phyloP scores from a whole-genome alignment of 2,888 invertebrate genomes.

The Terebella lapidaria region DNA sequence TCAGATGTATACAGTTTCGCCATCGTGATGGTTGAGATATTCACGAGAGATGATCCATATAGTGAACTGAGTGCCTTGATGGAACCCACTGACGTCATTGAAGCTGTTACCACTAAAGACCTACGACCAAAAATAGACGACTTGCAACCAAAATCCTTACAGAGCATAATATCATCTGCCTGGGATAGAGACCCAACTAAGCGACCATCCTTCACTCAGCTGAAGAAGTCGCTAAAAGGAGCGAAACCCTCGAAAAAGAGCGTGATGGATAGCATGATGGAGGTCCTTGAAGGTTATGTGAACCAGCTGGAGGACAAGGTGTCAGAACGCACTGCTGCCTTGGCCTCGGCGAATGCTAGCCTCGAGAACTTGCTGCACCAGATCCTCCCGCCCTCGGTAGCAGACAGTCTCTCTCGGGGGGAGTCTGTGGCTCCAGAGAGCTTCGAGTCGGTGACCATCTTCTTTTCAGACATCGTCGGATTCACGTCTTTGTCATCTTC shows the following conservation, averaged over 20 bases:
- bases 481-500: slow-evolving; percentile 21
- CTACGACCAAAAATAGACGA: slow-evolving; percentile 1
- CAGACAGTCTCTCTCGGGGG: slow-evolving; percentile 27
- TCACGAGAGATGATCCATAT: slow-evolving; percentile 30
- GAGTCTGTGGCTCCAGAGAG: slow-evolving; percentile 26
- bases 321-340: slow-evolving; percentile 33
- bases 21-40: slow-evolving; percentile 30
- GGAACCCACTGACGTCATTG: slow-evolving; percentile 20
- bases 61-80: slow-evolving; percentile 15
- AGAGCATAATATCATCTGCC: slow-evolving; percentile 29
- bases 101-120: neutral
- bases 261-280: slow-evolving; percentile 47
- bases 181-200: slow-evolving; percentile 32
- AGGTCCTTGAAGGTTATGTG: slow-evolving; percentile 43
- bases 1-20: slow-evolving; percentile 30
- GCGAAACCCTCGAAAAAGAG: slow-evolving; percentile 28
- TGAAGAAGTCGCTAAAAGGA: slow-evolving; percentile 18
- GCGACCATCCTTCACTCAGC: slow-evolving; percentile 28
- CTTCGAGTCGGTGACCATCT: slow-evolving; percentile 28
- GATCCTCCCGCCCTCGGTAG: slow-evolving; percentile 35
- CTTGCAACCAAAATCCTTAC: neutral
- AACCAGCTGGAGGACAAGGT: slow-evolving; percentile 38
- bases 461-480: slow-evolving; percentile 30
- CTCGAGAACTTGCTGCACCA: slow-evolving; percentile 34
- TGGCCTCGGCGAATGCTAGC: slow-evolving; percentile 27